Conservation (phyloP, 2,888 invertebrate species). For the Melinaea menophilus region DNA sequence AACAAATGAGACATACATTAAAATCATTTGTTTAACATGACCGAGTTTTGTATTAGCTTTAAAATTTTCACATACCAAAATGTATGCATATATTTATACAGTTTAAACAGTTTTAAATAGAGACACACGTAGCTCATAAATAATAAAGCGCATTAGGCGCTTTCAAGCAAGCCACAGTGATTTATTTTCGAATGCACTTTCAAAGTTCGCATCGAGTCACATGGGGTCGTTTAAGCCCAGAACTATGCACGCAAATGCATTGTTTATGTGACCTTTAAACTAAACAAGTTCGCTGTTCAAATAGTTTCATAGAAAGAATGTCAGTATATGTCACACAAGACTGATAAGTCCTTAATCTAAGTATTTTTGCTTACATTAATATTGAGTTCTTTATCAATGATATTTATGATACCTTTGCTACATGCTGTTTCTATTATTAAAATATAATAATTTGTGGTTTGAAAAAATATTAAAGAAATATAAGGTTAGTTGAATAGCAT, state of each 20-base stretch:
- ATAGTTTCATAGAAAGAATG: background rate
- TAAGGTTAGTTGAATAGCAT: too few relatives aligned
- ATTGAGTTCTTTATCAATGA: too few relatives aligned
- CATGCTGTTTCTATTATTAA: too few relatives aligned
- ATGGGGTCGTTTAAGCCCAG: conserved; percentile 16
- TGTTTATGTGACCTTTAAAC: conserved; percentile 30
- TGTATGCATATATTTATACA: background rate
- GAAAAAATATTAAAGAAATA: too few relatives aligned
- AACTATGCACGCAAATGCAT: conserved; percentile 21
- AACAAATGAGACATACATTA: too few relatives aligned
- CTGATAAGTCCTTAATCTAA: conserved; percentile 26
- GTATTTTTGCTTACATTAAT: conserved; percentile 9
- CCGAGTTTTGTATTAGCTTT: conserved; percentile 13
- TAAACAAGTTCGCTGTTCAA: conserved; percentile 22
- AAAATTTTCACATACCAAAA: background rate
- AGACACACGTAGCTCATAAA: background rate
- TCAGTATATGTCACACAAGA: conserved; percentile 28
- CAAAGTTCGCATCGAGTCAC: conserved; percentile 14
- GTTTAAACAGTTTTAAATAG: background rate
- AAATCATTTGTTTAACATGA: too few relatives aligned
- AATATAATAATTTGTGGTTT: too few relatives aligned
- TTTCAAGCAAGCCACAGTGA: conserved; percentile 4
- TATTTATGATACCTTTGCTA: too few relatives aligned
- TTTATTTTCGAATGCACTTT: conserved; percentile 10
- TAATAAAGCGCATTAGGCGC: conserved; percentile 5